These are phyloP conservation scores for Toxotes jaculatrix DNA, from an alignment of 2,113 vertebrate genomes.

Conservation along the genomic window DNA sequence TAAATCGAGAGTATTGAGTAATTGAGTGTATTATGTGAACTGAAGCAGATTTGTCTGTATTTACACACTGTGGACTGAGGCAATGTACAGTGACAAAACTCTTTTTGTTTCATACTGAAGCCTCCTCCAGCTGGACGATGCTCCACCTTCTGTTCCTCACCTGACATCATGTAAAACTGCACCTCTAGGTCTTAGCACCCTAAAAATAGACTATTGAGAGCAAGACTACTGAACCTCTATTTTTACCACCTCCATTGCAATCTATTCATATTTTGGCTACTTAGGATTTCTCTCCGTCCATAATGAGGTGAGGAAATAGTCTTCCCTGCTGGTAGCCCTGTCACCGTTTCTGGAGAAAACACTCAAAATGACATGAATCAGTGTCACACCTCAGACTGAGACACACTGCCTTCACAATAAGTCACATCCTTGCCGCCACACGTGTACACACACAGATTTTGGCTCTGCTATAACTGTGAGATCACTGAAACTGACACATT, in stretches of 20 bases:
- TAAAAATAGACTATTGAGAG: conserved; percentile 37
- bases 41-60: neutral
- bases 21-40: neutral
- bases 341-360: conserved; percentile 8
- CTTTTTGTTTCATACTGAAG: neutral
- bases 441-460: neutral
- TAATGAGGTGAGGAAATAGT: conserved; percentile 9
- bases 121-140: neutral
- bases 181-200: neutral
- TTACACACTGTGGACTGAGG: neutral
- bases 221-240: conserved; percentile 3
- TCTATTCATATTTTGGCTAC: neutral
- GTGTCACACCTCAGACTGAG: conserved; percentile 17
- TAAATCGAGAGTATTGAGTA: neutral
- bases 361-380: conserved; percentile 1
- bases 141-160: conserved; percentile 18
- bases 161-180: conserved; percentile 36
- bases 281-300: conserved; percentile 21
- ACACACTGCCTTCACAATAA: conserved; percentile 9
- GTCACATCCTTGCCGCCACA: neutral
- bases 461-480: neutral
- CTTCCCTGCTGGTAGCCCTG: neutral
- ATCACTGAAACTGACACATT: neutral
- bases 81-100: neutral
- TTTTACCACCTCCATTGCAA: conserved; percentile 19